Percentiles rank a stretch among this genome's conserved stretches.
Conservation (phyloP, 1,140 invertebrate species). For the Cryptotermes secundus region DNA sequence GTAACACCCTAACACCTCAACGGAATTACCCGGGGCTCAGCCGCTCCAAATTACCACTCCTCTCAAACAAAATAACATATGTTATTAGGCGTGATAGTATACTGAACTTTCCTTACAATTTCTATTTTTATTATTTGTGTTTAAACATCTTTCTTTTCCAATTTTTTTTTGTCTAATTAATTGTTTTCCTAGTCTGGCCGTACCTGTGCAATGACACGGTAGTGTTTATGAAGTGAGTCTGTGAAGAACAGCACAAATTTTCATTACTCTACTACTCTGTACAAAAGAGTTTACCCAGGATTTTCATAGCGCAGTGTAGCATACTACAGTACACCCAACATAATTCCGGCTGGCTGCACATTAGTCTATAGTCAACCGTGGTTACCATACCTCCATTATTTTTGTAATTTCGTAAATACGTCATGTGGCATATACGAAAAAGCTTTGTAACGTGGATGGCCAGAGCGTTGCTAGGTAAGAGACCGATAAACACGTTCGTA, state of each 20-base stretch:
- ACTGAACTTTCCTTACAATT: neutral
- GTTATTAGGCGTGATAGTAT: neutral
- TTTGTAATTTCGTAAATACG: no score
- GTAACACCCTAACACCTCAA: neutral
- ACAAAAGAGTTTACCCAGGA: neutral
- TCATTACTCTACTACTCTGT: neutral
- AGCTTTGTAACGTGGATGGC: no score
- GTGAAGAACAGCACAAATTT: neutral
- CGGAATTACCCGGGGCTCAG: neutral
- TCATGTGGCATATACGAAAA: no score
- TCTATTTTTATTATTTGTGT: neutral
- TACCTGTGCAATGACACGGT: neutral
- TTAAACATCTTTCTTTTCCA: neutral
- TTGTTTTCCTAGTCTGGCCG: neutral
- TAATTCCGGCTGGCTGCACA: no score
- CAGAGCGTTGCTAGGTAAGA: no score
- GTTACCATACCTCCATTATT: no score
- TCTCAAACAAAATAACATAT: neutral
- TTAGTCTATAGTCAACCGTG: no score
- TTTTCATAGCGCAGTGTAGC: no score
- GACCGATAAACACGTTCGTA: no score
- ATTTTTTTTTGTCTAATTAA: neutral
- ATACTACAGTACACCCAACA: no score
- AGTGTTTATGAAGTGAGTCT: neutral
- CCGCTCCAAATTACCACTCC: no score